Evolutionary conservation across 2,888 invertebrate genomes (phyloP).

Genomic region (Liposcelis brunnea): DNA sequence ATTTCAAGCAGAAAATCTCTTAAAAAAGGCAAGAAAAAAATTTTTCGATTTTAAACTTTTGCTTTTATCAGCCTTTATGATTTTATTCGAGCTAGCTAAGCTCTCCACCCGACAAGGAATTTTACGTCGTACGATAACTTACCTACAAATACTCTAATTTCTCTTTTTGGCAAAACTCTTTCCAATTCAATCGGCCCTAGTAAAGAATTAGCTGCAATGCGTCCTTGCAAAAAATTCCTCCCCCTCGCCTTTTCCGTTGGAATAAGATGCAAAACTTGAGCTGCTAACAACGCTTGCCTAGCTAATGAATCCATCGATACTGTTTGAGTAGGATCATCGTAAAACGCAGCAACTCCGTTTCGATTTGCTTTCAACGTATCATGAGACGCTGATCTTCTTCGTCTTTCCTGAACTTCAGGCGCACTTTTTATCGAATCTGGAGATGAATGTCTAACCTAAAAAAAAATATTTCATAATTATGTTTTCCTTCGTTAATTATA

Average conservation of each 20-base stretch:
- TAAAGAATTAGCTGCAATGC: slow-evolving; percentile 61
- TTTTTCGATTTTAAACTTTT: no score
- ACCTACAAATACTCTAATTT: slow-evolving; percentile 75
- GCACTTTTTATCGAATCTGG: slow-evolving; percentile 26
- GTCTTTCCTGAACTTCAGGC: slow-evolving; percentile 18
- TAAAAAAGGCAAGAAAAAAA: no score
- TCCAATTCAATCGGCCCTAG: slow-evolving; percentile 72
- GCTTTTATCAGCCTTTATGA: no score
- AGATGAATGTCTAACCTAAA: slow-evolving; percentile 21
- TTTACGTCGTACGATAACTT: no score
- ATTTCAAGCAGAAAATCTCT: no score
- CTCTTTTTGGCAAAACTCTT: slow-evolving; percentile 68
- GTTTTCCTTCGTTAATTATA: slow-evolving; percentile 8
- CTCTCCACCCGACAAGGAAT: no score
- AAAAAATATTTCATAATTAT: slow-evolving; percentile 11
- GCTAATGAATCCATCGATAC: slow-evolving; percentile 47
- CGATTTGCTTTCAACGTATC: slow-evolving; percentile 22
- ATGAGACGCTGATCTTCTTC: slow-evolving; percentile 24
- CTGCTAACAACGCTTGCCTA: slow-evolving; percentile 55
- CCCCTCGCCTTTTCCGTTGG: slow-evolving; percentile 67
- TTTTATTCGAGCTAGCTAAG: no score
- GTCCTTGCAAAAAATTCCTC: slow-evolving; percentile 66
- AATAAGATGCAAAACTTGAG: slow-evolving; percentile 63
- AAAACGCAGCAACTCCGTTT: slow-evolving; percentile 19
- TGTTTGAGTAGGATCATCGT: slow-evolving; percentile 18